Base-by-base conservation (phyloP, 2,888 invertebrate genomes). In the Gymnoscelis rufifasciata region DNA sequence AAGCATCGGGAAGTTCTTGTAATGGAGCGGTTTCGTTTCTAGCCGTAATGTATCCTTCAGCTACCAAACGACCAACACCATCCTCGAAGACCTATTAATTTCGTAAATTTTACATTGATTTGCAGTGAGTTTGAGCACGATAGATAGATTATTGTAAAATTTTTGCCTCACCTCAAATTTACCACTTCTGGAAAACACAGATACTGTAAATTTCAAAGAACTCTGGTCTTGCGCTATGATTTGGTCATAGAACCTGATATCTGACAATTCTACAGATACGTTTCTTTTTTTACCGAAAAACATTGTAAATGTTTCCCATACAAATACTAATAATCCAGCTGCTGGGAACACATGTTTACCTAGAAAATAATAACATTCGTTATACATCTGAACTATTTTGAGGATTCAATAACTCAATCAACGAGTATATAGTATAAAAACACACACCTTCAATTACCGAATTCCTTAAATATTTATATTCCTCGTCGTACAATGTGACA, bases 301-400 rank as follows among this genome's bases (percentile, higher is more conserved):
- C 69, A 92, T 84, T 0, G 92, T 91, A 6, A 93, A 66, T 0
- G 92, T 92, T 61, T 93, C 92, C 94, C 94, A 95, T 1, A 91
- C 92, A 3, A 91, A 78, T 13, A 89, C 75, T 58, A 97, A 76
- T 52, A 93, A 92, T 19, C 92, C 93, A 1, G 95, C 93, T 10
- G 94, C 95, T 0, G 97, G 97, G 56, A 92, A 92, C 7, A 93
- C 66, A 31, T 90, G 92, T 52, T 93, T 89, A 1, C 90, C 93
- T 89, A 50, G 12, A 57, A 38, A 33, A 43, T 19, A 24, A 13
- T n/a, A 24, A 26, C n/a, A n/a, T n/a, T n/a, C n/a, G n/a, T n/a
- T n/a, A n/a, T n/a, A n/a, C n/a, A n/a, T n/a, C n/a, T n/a, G n/a
- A n/a, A n/a, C n/a, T n/a, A n/a, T n/a, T n/a, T n/a, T n/a, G n/a